Percentiles rank a stretch among this genome's conserved stretches.
phyloP scores from a whole-genome alignment of 2,113 vertebrate genomes.

The Pantherophis guttatus region DNA sequence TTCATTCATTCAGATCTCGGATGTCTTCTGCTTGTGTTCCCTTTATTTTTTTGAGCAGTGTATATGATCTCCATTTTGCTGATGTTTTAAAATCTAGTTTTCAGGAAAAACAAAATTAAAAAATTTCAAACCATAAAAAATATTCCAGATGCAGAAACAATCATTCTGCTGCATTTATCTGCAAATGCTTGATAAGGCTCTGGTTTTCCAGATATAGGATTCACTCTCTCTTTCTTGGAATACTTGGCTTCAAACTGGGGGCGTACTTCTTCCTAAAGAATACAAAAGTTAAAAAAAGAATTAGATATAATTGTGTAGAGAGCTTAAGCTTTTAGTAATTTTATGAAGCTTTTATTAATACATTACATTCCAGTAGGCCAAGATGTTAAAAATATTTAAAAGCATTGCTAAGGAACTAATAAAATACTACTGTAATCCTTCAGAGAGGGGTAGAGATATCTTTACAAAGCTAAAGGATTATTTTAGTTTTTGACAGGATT shows the following conservation, averaged over 20 bases:
- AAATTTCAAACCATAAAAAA: slow-evolving; percentile 89
- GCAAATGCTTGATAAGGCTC: slow-evolving; percentile 92
- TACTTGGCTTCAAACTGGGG: slow-evolving; percentile 97
- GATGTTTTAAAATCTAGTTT: slow-evolving; percentile 3
- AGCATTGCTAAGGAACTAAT: neutral
- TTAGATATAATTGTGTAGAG: neutral
- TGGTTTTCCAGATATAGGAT: slow-evolving; percentile 90
- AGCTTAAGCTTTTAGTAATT: neutral
- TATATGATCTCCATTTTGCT: neutral
- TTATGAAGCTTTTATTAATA: neutral
- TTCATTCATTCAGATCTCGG: too few species aligned
- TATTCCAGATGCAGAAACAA: slow-evolving; percentile 90
- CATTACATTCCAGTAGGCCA: neutral
- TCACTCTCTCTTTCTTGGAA: slow-evolving; percentile 90
- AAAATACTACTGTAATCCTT: neutral
- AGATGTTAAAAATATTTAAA: neutral
- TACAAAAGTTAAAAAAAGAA: slow-evolving; percentile 42
- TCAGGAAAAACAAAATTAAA: slow-evolving; percentile 44
- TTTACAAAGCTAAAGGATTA: neutral
- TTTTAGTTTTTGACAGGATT: neutral
- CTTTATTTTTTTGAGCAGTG: too few species aligned
- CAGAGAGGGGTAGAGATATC: neutral
- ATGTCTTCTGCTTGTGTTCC: too few species aligned
- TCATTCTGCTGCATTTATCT: slow-evolving; percentile 92
- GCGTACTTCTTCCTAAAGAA: slow-evolving; percentile 87